phyloP scores from a whole-genome alignment of 2,797 vertebrate species.

The Macropus fuliginosus region DNA sequence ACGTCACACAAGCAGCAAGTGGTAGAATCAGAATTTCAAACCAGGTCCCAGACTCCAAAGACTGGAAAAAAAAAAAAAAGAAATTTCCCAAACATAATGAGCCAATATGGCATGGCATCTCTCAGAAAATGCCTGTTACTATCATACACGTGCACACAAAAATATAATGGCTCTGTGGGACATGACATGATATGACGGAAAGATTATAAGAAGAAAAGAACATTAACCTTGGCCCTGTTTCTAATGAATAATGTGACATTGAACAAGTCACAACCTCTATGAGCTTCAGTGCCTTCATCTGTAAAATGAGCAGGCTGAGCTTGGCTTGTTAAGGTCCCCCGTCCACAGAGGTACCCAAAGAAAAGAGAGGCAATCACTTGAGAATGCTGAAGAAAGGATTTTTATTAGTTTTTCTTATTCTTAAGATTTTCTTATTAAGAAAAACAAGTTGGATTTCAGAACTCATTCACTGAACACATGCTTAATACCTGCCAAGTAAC shows the following conservation, averaged over 20 bases:
- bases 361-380: background rate
- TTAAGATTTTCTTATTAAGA: no score
- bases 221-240: background rate
- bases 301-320: background rate
- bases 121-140: slow-evolving; percentile 23
- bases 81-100: background rate
- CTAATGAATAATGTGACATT: background rate
- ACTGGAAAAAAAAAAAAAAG: background rate
- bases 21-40: background rate
- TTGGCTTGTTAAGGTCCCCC: background rate
- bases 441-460: background rate
- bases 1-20: background rate
- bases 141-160: background rate
- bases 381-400: background rate
- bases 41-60: background rate
- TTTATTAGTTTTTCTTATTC: no score
- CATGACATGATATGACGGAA: background rate
- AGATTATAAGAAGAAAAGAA: background rate
- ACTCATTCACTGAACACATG: background rate
- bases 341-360: background rate
- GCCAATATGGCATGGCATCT: slow-evolving; percentile 13
- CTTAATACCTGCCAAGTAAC: background rate
- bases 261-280: background rate
- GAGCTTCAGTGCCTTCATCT: background rate
- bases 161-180: background rate